Percentiles rank a stretch among this genome's conserved stretches.
Conservation (phyloP, 2,888 invertebrate species). For the Cantharis flavilabris region DNA sequence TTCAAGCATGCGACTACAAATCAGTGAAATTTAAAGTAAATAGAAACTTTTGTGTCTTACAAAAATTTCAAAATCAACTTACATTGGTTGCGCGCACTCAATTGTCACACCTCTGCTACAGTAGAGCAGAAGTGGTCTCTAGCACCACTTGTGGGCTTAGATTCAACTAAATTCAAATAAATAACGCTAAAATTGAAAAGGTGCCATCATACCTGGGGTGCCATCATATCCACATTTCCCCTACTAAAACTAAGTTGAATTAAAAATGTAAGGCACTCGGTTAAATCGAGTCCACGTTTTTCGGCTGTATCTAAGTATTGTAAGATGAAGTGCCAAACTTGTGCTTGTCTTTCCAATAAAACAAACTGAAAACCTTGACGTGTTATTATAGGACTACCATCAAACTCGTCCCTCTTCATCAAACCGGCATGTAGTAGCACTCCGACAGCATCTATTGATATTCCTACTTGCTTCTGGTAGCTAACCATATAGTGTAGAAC, state of each 20-base stretch:
- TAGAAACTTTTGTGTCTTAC: no score
- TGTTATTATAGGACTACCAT: slow-evolving; percentile 88
- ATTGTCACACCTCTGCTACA: no score
- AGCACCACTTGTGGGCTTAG: no score
- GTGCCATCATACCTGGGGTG: no score
- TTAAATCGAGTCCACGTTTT: slow-evolving; percentile 81
- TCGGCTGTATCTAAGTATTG: slow-evolving; percentile 94
- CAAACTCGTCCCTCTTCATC: slow-evolving; percentile 84
- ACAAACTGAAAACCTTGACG: slow-evolving; percentile 97
- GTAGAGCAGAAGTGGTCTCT: no score
- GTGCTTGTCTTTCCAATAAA: slow-evolving; percentile 88
- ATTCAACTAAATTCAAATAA: no score
- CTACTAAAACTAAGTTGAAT: slow-evolving; percentile 95
- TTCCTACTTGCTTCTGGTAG: slow-evolving; percentile 85
- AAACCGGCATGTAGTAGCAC: slow-evolving; percentile 91
- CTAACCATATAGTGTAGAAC: slow-evolving; percentile 97
- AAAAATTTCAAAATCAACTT: no score
- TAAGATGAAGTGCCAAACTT: slow-evolving; percentile 97
- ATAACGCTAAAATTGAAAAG: no score
- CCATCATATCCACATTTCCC: no score
- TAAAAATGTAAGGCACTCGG: slow-evolving; percentile 92
- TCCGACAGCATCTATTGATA: slow-evolving; percentile 91
- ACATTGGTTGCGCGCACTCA: no score
- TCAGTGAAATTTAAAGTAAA: no score
- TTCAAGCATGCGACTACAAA: no score